Evolutionary conservation across 2,888 invertebrate species (phyloP).

Genomic region (Homarus gammarus): DNA sequence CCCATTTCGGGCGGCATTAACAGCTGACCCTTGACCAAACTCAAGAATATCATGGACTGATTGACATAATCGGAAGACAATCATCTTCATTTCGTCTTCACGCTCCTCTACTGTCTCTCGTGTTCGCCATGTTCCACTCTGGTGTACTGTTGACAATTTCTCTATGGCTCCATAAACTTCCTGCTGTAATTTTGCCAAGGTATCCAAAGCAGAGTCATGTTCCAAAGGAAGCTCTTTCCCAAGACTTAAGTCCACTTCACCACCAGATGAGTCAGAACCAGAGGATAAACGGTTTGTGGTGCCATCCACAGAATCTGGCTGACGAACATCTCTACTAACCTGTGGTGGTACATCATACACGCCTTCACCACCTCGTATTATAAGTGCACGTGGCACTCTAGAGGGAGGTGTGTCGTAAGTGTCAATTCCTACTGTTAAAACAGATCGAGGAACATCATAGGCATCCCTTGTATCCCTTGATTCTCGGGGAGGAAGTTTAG

Average conservation of each 20-base stretch:
- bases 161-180: conserved; percentile 91
- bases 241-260: conserved; percentile 70
- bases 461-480: conserved; percentile 77
- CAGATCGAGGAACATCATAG: conserved; percentile 78
- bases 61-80: conserved; percentile 87
- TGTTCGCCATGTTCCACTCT: conserved; percentile 87
- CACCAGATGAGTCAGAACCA: conserved; percentile 62
- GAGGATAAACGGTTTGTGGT: conserved; percentile 59
- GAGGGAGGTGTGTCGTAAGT: conserved; percentile 74
- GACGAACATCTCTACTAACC: conserved; percentile 79
- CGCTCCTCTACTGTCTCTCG: conserved; percentile 88
- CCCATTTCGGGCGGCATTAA: conserved; percentile 85
- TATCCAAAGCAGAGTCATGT: conserved; percentile 87
- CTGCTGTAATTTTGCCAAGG: conserved; percentile 86
- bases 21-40: conserved; percentile 92
- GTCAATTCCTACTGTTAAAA: conserved; percentile 77
- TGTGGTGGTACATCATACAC: conserved; percentile 80
- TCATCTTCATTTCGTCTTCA: conserved; percentile 90
- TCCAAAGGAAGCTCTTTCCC: conserved; percentile 84
- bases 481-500: conserved; percentile 77
- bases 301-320: conserved; percentile 63
- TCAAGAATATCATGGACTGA: conserved; percentile 92
- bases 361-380: conserved; percentile 75
- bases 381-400: conserved; percentile 49
- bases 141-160: conserved; percentile 83